Conservation (phyloP, 2,888 invertebrate genomes). For the Phyllotreta cruciferae region DNA sequence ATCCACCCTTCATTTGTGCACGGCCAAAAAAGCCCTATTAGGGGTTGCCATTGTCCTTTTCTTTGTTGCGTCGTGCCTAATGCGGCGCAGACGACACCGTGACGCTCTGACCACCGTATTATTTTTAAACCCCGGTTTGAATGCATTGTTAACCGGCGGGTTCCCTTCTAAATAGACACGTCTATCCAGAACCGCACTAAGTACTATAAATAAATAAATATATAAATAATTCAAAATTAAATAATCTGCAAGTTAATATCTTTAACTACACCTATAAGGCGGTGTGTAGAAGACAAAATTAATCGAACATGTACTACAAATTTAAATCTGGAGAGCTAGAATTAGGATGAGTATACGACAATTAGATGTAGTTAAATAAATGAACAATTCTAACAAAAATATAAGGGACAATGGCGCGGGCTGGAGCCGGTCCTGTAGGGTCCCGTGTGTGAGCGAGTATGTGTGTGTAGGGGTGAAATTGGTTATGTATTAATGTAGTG, state of each 20-base stretch:
- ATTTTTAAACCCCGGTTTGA: conserved; percentile 47
- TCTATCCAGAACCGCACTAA: conserved; percentile 17
- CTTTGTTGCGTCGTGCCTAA: conserved; percentile 43
- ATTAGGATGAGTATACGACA: too few relatives aligned
- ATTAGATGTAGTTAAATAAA: too few relatives aligned
- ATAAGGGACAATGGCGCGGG: background rate
- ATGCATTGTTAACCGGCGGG: conserved; percentile 40
- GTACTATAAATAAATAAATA: background rate
- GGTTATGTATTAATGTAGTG: conserved; percentile 36
- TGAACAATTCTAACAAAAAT: background rate
- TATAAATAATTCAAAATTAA: too few relatives aligned
- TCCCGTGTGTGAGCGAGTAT: conserved; percentile 19
- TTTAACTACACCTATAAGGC: background rate
- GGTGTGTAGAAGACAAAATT: too few relatives aligned
- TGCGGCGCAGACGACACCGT: conserved; percentile 45
- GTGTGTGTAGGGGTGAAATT: conserved; percentile 35
- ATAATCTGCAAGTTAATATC: too few relatives aligned
- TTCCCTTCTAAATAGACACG: conserved; percentile 39
- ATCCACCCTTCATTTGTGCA: conserved; percentile 44
- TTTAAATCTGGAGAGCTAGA: too few relatives aligned
- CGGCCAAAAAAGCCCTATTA: conserved; percentile 43
- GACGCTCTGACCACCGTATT: conserved; percentile 48
- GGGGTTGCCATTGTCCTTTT: conserved; percentile 43
- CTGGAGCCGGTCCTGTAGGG: conserved; percentile 3
- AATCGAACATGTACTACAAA: too few relatives aligned